Base-by-base conservation (phyloP, 2,113 vertebrate species). In the Catagonus wagneri region DNA sequence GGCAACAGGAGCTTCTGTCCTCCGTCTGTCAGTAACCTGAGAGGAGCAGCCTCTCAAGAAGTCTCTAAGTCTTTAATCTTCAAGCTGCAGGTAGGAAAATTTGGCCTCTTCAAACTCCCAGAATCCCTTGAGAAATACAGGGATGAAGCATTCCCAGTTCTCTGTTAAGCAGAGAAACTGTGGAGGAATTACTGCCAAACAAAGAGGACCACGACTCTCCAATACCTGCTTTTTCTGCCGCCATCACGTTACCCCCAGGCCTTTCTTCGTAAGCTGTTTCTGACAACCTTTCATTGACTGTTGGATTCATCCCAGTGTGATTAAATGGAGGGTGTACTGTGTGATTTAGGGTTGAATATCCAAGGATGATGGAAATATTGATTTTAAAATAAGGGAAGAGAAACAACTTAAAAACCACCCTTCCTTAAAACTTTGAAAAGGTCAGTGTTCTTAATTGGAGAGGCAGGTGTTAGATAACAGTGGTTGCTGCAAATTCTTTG, bases 401-500 rank as follows among this genome's bases (percentile, higher is more conserved):
- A 97, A 95, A 89, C 74, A 93, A 94, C 94, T 93, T 78, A 17
- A 96, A 95, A 97, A 93, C n/a, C 65, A 84, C 50, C 61, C 83
- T 97, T 90, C 27, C 25, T 96, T 94, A 95, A 97, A 97, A 96
- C 81, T 96, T 92, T 69, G 11, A 50, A 95, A 98, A 97, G 97
- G 95, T 96, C 96, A 83, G 86, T n/a, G 72, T 95, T 90, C 56
- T 95, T 93, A 93, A 95, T 91, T 95, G 83, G 94, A 94, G 86
- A 97, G 93, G 96, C 97, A 98, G 97, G 97, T 98, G 97, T 79
- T 96, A 76, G 95, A 95, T 94, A 97, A 96, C 86, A 96, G 95
- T 94, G 68, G 71, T 94, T 68, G 91, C 84, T 83, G 90, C 86
- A 94, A 97, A 95, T 90, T 84, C 93, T 93, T 95, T 91, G 94